Evolutionary conservation across 2,797 vertebrate species (phyloP).

Genomic region (Catamblyrhynchus diadema): DNA sequence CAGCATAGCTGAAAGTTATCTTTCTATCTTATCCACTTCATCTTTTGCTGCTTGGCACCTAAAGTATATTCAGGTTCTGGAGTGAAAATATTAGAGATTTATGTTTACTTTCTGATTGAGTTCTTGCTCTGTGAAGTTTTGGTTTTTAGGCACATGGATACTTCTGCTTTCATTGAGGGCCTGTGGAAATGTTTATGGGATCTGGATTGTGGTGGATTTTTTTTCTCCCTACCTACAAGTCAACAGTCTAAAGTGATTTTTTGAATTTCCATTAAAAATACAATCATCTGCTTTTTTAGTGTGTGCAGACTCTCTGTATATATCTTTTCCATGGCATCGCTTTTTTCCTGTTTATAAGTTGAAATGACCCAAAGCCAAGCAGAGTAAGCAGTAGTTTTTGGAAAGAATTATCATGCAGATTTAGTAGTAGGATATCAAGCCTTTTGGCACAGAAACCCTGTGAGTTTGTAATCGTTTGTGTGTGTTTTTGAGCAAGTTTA

Average conservation of each 20-base stretch:
- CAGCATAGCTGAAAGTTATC: neutral
- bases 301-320: neutral
- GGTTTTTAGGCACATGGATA: neutral
- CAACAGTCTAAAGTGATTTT: neutral
- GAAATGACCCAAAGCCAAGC: neutral
- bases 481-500: neutral
- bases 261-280: neutral
- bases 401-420: neutral
- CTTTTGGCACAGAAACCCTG: neutral
- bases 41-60: neutral
- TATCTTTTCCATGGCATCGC: neutral
- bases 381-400: neutral
- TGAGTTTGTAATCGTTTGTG: neutral
- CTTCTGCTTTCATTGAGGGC: neutral
- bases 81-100: neutral
- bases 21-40: too few relatives aligned
- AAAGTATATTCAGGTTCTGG: neutral
- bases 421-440: neutral
- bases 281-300: neutral
- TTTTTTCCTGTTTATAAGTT: neutral
- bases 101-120: neutral
- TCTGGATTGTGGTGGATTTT: neutral
- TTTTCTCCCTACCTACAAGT: neutral
- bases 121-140: neutral
- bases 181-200: neutral